A percentile compares a stretch with the other conserved stretches of the same genome.
phyloP scores from a whole-genome alignment of 2,113 vertebrate genomes.

The Sialia sialis region DNA sequence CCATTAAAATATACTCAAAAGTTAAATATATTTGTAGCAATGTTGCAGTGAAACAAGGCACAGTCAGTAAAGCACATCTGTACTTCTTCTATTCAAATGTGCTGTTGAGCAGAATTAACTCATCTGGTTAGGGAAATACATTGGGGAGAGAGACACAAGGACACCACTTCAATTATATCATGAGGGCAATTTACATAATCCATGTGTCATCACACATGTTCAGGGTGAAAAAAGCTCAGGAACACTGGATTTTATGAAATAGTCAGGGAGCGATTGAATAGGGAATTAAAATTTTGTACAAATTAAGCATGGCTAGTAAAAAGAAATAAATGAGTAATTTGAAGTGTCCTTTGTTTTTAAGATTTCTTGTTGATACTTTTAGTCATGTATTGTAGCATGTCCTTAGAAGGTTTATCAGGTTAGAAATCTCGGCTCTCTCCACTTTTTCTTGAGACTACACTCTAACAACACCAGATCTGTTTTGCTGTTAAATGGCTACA shows the following conservation, averaged over 20 bases:
- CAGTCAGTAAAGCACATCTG: background rate
- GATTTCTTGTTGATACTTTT: background rate
- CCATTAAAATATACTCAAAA: background rate
- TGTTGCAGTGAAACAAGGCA: background rate
- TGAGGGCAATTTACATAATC: background rate
- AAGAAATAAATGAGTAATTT: background rate
- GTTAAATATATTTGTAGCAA: background rate
- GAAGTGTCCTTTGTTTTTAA: background rate
- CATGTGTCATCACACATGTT: fast-evolving
- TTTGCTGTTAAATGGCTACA: background rate
- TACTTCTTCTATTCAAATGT: background rate
- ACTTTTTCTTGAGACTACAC: background rate
- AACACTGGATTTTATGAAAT: background rate
- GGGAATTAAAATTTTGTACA: background rate
- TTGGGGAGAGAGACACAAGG: background rate
- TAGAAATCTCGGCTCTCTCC: background rate
- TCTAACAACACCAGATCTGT: background rate
- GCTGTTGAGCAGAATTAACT: background rate
- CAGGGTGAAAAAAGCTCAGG: background rate
- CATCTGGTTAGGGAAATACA: background rate
- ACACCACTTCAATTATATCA: background rate
- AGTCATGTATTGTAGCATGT: background rate
- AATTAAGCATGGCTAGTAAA: background rate
- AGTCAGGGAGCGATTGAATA: background rate
- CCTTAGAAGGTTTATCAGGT: background rate